Evolutionary conservation across 2,113 vertebrate genomes (phyloP), one percentile per base, ranked within the genome.

Genomic region (Ciconia boyciana): DNA sequence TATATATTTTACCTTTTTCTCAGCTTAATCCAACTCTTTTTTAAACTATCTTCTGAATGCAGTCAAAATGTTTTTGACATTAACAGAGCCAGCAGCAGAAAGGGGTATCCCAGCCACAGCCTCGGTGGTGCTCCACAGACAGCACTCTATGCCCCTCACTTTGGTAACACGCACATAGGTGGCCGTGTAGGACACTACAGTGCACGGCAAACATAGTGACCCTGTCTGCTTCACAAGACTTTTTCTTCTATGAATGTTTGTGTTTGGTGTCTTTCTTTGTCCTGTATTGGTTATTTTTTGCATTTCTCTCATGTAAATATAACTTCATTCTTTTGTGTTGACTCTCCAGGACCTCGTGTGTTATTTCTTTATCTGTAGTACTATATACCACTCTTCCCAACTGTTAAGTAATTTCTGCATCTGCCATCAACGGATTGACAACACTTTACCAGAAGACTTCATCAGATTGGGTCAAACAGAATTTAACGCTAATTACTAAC

Each of bases 181-280:
- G 41, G 24, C 18, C 2, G 0, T 13, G 55, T 3, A 43, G 29
- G 66, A 83, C 12, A 14, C 1, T 2, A 4, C 8, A 5, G 21
- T 9, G 18, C 64, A 57, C 0, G 3, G n/a, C 43, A 36, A 65
- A 31, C 7, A 32, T 1, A 34, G 39, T 1, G n/a, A 52, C 14
- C 13, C 31, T 32, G 25, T 7, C 36, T 46, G 57, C 55, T 71
- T 13, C 68, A 48, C 18, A 68, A 71, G 29, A 5, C 32, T 24
- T 64, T 72, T 83, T 52, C 55, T 71, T 46, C 58, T 58, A 39
- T 4, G 11, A 83, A 44, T 46, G 34, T 32, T 64, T 64, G 48
- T 1, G 4, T 75, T 66, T 28, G 4, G 9, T 39, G 14, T 24
- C 14, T 66, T 11, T 57, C n/a, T 68, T 39, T 46, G 16, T 44